phyloP scores from a whole-genome alignment of 2,113 vertebrate genomes.

The Polypterus bichir region DNA sequence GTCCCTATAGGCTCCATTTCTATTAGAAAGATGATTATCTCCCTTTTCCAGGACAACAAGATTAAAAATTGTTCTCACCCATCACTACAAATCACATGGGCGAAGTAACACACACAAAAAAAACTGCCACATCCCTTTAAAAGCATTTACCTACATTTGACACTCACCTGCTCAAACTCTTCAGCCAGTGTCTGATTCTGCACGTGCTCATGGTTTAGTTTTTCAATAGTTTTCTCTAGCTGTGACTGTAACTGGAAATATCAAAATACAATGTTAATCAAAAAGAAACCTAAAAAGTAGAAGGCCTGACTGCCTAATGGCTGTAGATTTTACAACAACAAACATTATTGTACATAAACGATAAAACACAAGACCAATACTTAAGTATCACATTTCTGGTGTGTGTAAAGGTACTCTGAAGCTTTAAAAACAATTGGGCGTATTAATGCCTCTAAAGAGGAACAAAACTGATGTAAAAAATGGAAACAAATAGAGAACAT shows the following conservation, averaged over 20 bases:
- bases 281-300: conserved; percentile 1
- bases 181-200: conserved; percentile 49
- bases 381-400: neutral
- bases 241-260: conserved; percentile 50
- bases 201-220: conserved; percentile 48
- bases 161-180: conserved; percentile 66
- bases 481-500: too few species aligned
- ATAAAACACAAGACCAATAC: neutral
- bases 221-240: conserved; percentile 46
- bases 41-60: too few species aligned
- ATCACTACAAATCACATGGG: neutral
- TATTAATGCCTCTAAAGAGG: neutral
- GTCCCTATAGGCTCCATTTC: too few species aligned
- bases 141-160: neutral
- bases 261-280: neutral
- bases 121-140: neutral
- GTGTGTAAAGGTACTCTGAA: neutral
- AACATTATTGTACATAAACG: neutral
- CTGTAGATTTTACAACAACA: neutral
- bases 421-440: neutral
- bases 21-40: too few species aligned
- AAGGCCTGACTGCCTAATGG: neutral
- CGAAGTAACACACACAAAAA: neutral
- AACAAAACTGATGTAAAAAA: too few species aligned
- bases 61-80: too few species aligned